Evolutionary conservation across 2,888 invertebrate species (phyloP), one percentile per base, ranked within the genome.

Genomic region (Rhagonycha lutea): DNA sequence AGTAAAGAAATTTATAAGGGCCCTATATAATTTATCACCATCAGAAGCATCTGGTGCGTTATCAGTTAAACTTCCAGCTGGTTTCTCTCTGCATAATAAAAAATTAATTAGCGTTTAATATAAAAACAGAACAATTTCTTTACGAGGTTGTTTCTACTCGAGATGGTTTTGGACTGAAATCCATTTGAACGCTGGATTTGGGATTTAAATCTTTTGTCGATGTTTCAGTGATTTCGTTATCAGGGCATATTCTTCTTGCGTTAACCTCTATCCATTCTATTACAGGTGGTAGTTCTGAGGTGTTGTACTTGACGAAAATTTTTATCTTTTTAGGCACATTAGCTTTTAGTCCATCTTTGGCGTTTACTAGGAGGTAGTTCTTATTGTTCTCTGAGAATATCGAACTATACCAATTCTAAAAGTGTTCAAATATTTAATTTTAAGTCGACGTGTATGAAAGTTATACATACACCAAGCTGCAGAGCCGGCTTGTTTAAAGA

Each of bases 291-390:
- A 69, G 86, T 88, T 2, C 88, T 81, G 0, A 82, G 0, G 88
- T 86, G 81, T 91, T 89, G 85, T 91, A 92, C 76, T 90, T 91
- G 0, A 92, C 91, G 85, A 91, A 92, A 85, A 92, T 91, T 4
- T 91, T 86, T 8, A 92, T 88, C 0, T 90, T 85, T 1, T 90
- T 87, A 0, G 91, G 90, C 0, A 90, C 90, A 0, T 91, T 91
- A 0, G 91, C 90, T 74, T 89, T 89, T 29, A 92, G 87, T 78
- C 88, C 89, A 87, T 90, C 90, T 3, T 89, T 89, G 0, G 89
- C 88, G 80, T 91, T 90, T 78, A 90, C 89, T 32, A 91, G 88
- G 78, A 90, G 90, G 83, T n/a, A 90, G 91, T 77, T 89, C 89
- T 12, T 86, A 82, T 91, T 90, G 83, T 91, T 90, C 71, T 86